These are phyloP conservation scores for Pogonophryne albipinna DNA, from an alignment of 2,797 vertebrate genomes.

Conservation along the genomic window DNA sequence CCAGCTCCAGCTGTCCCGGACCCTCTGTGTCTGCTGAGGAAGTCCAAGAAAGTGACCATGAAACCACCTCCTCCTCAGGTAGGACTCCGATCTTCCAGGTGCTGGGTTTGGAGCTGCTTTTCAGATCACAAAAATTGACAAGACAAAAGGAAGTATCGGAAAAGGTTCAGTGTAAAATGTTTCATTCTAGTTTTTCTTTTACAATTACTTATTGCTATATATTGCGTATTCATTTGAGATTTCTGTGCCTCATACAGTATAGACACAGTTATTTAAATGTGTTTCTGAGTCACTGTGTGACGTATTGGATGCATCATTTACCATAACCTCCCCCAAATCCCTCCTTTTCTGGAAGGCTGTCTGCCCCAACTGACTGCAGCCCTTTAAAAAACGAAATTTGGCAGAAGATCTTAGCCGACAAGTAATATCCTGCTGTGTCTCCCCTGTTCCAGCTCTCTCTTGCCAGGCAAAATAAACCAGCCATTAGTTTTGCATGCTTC, in stretches of 20 bases:
- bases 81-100: slow-evolving; percentile 2
- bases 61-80: slow-evolving; percentile 90
- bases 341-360: slow-evolving; percentile 12
- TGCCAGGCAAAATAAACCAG: slow-evolving; percentile 75
- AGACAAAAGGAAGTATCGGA: not conserved
- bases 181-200: not conserved
- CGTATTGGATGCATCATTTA: slow-evolving; percentile 56
- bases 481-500: slow-evolving; percentile 59
- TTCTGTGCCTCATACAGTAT: not conserved
- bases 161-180: not conserved
- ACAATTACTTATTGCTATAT: not conserved
- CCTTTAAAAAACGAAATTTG: slow-evolving; percentile 59
- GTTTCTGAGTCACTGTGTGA: slow-evolving; percentile 46
- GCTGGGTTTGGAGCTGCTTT: not conserved
- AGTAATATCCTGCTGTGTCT: slow-evolving; percentile 56
- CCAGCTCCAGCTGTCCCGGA: slow-evolving; percentile 86
- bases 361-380: slow-evolving; percentile 10
- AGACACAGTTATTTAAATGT: slow-evolving; percentile 23
- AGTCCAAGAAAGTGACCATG: slow-evolving; percentile 93
- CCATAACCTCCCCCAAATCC: slow-evolving; percentile 37
- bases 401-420: slow-evolving; percentile 56
- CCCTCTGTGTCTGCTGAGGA: slow-evolving; percentile 86
- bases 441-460: slow-evolving; percentile 25
- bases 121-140: not conserved
- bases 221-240: not conserved